phyloP scores from a whole-genome alignment of 2,797 vertebrate genomes.

The Cyprinodon diabolis region DNA sequence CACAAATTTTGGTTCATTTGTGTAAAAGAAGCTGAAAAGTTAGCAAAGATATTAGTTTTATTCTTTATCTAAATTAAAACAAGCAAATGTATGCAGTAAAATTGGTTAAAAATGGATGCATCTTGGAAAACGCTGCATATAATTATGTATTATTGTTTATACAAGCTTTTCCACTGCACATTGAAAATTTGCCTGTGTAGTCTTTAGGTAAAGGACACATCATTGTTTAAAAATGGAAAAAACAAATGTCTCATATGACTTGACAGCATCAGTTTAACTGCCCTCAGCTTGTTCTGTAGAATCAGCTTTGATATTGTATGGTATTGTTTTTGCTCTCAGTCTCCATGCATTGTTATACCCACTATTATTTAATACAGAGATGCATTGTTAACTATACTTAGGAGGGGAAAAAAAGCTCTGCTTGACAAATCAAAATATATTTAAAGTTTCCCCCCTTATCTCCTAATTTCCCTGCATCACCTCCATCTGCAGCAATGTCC shows the following conservation, averaged over 20 bases:
- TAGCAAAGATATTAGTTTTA: too few species aligned
- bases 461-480: conserved; percentile 28
- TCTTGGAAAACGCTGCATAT: neutral
- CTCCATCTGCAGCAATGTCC: conserved; percentile 57
- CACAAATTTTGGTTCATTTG: neutral
- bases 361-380: neutral
- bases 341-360: neutral
- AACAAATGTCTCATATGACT: neutral
- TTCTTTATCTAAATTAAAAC: neutral
- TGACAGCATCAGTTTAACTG: neutral
- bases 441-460: conserved; percentile 21
- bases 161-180: neutral
- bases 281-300: neutral
- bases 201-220: neutral
- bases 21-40: too few species aligned
- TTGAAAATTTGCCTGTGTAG: neutral
- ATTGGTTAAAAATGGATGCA: neutral
- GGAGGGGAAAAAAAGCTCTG: neutral
- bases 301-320: neutral
- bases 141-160: neutral
- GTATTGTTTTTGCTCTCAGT: neutral
- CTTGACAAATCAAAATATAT: conserved; percentile 28
- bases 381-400: conserved; percentile 12
- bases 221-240: neutral
- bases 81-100: neutral